Evolutionary conservation across 30 jellyfish, hydroid and myxozoan genomes (phyloP).

Genomic region (Cassiopea andromeda): DNA sequence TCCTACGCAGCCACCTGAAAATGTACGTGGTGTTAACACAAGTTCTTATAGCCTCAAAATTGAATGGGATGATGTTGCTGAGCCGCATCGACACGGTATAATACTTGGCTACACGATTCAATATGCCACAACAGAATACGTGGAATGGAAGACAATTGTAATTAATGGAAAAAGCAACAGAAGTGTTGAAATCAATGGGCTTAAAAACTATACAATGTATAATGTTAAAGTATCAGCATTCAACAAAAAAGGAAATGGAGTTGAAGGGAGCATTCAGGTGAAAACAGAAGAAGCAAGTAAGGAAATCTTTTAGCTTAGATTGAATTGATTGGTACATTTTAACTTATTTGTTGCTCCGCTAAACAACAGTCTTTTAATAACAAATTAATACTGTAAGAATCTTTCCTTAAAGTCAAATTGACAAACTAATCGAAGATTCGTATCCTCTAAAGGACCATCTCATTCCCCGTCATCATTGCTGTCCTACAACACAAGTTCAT

Average conservation of each 20-base stretch:
- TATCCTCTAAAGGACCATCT: conserved; percentile 37
- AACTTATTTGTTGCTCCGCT: too few relatives aligned
- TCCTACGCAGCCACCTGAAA: conserved; percentile 55
- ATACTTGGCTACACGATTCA: conserved; percentile 37
- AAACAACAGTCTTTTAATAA: too few relatives aligned
- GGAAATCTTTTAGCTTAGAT: not conserved
- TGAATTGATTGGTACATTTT: too few relatives aligned
- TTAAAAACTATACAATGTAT: conserved; percentile 32
- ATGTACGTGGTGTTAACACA: conserved; percentile 31
- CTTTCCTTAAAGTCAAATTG: not conserved
- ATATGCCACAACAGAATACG: conserved; percentile 3
- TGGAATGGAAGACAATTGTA: not conserved
- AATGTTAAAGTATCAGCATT: conserved; percentile 35
- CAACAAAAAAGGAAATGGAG: conserved; percentile 50
- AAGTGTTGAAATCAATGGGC: conserved; percentile 28
- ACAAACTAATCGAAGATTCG: not conserved
- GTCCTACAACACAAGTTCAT: conserved; percentile 63
- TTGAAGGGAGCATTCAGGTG: conserved; percentile 21
- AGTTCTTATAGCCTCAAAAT: conserved; percentile 53
- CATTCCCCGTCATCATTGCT: conserved; percentile 37
- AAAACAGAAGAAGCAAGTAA: conserved; percentile 64
- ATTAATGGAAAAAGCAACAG: conserved; percentile 23
- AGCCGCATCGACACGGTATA: conserved; percentile 43
- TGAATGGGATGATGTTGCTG: conserved; percentile 46
- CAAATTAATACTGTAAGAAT: too few relatives aligned